Percentiles rank a stretch among this genome's conserved stretches.
Conservation (phyloP, 1,140 invertebrate species). For the Phenacoccus solenopsis region DNA sequence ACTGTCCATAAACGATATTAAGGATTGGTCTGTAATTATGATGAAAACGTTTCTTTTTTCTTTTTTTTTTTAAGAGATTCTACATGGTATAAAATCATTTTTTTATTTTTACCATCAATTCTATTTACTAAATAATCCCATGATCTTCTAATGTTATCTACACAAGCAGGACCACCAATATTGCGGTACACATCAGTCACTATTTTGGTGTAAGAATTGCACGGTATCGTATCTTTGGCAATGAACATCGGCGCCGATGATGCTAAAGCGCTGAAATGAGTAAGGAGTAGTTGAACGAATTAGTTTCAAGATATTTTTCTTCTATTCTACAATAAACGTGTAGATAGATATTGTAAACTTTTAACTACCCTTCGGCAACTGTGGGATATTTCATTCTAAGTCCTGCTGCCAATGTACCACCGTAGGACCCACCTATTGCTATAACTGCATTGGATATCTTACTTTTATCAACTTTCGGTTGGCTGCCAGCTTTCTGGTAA, state of each 20-base stretch:
- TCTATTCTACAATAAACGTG: too few relatives aligned
- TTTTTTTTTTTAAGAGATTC: too few relatives aligned
- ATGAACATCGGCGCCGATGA: slow-evolving; percentile 92
- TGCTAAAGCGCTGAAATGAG: slow-evolving; percentile 92
- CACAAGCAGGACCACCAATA: slow-evolving; percentile 48
- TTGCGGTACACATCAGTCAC: slow-evolving; percentile 61
- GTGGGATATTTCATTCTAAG: slow-evolving; percentile 93
- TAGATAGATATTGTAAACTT: not conserved
- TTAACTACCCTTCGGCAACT: slow-evolving; percentile 51
- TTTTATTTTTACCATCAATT: too few relatives aligned
- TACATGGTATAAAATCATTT: too few relatives aligned
- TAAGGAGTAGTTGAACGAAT: too few relatives aligned
- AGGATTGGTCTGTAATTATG: slow-evolving; percentile 52
- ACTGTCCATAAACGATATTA: slow-evolving; percentile 47
- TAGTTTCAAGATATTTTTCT: too few relatives aligned
- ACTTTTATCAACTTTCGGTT: too few relatives aligned
- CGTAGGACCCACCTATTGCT: slow-evolving; percentile 88
- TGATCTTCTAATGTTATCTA: too few relatives aligned
- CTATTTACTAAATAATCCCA: too few relatives aligned
- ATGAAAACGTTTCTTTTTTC: too few relatives aligned
- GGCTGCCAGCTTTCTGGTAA: too few relatives aligned
- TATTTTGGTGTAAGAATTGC: slow-evolving; percentile 63
- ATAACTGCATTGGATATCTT: slow-evolving; percentile 67
- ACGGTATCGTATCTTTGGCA: slow-evolving; percentile 66
- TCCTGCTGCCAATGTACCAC: slow-evolving; percentile 93